phyloP scores from a whole-genome alignment of 2,888 invertebrate species.

The Dermolepida albohirtum region DNA sequence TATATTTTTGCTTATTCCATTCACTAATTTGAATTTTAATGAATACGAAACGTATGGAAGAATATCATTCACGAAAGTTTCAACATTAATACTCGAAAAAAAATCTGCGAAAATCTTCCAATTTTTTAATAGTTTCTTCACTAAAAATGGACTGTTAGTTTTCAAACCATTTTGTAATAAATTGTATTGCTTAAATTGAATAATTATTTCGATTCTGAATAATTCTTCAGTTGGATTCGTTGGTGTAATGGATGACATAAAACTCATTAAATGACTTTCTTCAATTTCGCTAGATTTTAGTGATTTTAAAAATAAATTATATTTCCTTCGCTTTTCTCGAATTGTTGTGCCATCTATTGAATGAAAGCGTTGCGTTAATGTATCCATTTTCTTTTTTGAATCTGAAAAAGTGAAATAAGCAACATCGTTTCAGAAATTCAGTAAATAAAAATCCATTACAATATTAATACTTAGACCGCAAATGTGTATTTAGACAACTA shows the following conservation, averaged over 20 bases:
- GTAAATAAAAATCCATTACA: no score
- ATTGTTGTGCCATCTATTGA: slow-evolving; percentile 31
- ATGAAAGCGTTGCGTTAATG: slow-evolving; percentile 30
- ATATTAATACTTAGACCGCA: no score
- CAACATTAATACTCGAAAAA: slow-evolving; percentile 22
- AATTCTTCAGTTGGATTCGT: slow-evolving; percentile 42
- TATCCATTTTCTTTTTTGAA: slow-evolving; percentile 16
- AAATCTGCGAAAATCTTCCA: slow-evolving; percentile 18
- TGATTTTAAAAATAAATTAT: slow-evolving; percentile 31
- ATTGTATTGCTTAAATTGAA: slow-evolving; percentile 36
- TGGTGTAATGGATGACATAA: slow-evolving; percentile 32
- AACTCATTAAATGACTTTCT: slow-evolving; percentile 6
- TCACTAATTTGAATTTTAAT: slow-evolving; percentile 38
- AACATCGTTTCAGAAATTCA: no score
- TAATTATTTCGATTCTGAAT: slow-evolving; percentile 40
- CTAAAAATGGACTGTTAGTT: slow-evolving; percentile 37
- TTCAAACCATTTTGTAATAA: slow-evolving; percentile 40
- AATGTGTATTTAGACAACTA: no score
- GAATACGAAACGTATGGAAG: slow-evolving; percentile 43
- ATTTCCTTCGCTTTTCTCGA: slow-evolving; percentile 38
- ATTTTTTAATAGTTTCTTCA: slow-evolving; percentile 43
- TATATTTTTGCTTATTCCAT: slow-evolving; percentile 30
- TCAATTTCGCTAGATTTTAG: neutral
- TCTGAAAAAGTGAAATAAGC: no score
- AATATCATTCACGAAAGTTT: slow-evolving; percentile 39